Conservation (phyloP, 2,888 invertebrate species). For the Malthinus flaveolus region DNA sequence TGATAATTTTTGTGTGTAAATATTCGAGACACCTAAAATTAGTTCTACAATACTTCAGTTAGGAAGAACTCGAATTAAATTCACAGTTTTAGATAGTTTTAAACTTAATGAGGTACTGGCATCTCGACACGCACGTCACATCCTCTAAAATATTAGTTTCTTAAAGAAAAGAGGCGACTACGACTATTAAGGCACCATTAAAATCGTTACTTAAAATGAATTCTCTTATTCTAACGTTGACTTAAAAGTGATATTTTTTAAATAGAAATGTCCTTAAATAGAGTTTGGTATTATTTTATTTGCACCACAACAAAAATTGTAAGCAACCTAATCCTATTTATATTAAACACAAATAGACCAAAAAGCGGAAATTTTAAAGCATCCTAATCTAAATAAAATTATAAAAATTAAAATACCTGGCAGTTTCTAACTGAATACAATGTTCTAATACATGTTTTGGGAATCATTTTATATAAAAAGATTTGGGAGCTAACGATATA, state of each 20-base stretch:
- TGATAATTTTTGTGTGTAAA: too few relatives aligned
- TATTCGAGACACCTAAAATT: too few relatives aligned
- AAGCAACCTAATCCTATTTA: conserved; percentile 16
- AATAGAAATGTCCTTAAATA: too few relatives aligned
- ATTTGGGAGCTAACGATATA: not conserved
- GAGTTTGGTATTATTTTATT: not conserved
- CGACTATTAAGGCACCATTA: conserved; percentile 17
- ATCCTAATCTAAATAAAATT: not conserved
- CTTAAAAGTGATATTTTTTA: too few relatives aligned
- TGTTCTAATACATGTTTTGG: not conserved
- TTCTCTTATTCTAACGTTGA: too few relatives aligned
- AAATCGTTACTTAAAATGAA: not conserved
- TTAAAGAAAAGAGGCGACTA: too few relatives aligned
- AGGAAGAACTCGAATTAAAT: too few relatives aligned
- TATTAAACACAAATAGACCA: conserved; percentile 15
- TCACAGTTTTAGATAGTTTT: not conserved
- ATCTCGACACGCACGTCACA: too few relatives aligned
- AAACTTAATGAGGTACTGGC: conserved; percentile 5
- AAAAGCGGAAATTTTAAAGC: not conserved
- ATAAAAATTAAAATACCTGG: not conserved
- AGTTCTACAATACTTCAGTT: too few relatives aligned
- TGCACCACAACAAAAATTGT: not conserved
- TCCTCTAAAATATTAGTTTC: too few relatives aligned
- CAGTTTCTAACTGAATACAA: not conserved
- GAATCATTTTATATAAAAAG: conserved; percentile 1